phyloP scores from a whole-genome alignment of 92 coral and sea anemone genomes.

The Phenganax stokvisi region DNA sequence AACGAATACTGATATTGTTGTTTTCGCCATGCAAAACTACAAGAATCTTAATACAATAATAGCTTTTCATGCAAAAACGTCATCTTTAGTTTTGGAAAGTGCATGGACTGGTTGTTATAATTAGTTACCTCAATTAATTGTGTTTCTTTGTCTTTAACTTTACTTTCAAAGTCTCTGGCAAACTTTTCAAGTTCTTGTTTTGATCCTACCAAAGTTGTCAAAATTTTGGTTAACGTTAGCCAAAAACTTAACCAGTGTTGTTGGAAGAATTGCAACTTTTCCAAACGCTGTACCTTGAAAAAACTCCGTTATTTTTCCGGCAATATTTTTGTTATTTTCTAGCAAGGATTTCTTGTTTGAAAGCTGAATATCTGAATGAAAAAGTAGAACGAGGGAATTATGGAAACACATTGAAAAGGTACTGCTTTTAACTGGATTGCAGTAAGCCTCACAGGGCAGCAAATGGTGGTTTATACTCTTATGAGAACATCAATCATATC shows the following conservation, averaged over 20 bases:
- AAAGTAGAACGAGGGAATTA: neutral
- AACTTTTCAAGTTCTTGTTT: slow-evolving; percentile 65
- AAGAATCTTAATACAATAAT: no score
- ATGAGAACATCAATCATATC: no score
- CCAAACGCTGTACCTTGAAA: slow-evolving; percentile 60
- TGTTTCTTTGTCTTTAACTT: slow-evolving; percentile 62
- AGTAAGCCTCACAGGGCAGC: no score
- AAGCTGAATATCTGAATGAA: slow-evolving; percentile 52
- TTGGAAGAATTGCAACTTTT: no score
- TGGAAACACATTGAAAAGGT: neutral
- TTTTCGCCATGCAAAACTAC: no score
- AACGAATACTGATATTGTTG: no score
- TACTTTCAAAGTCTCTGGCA: slow-evolving; percentile 58
- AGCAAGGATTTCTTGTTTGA: slow-evolving; percentile 62
- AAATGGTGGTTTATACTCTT: no score
- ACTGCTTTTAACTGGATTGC: neutral
- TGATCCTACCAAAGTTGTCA: slow-evolving; percentile 46
- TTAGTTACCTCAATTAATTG: slow-evolving; percentile 56
- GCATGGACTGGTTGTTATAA: no score
- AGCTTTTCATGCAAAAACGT: no score
- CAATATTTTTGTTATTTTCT: slow-evolving; percentile 56
- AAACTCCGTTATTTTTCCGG: slow-evolving; percentile 61
- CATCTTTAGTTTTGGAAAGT: no score
- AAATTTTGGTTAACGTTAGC: neutral
- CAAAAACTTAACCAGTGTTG: no score